Evolutionary conservation across 2,797 vertebrate species (phyloP), one percentile per base, ranked within the genome.

Genomic region (Anguilla anguilla): DNA sequence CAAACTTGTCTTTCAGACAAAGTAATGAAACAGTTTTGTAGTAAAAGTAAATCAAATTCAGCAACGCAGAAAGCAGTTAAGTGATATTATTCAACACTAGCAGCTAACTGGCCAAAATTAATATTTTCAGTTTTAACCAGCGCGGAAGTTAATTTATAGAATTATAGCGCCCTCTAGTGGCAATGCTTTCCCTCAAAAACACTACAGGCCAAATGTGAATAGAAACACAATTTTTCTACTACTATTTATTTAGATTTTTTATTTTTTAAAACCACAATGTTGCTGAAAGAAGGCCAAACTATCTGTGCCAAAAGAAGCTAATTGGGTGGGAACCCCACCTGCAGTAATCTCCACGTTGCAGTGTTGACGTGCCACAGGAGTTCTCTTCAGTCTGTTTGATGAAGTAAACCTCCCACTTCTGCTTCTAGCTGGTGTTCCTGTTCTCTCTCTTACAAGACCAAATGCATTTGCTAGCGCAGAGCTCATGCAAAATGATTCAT

Each of bases 161-260:
- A 46, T 25, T 81, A 49, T 81, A 49, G 77, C 25, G 39, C 77
- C 77, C 77, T 81, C 77, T 81, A 7, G 77, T 81, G 77, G 77
- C 1, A 25, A 6, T 22, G 19, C 0, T 81, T 25, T 9, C 22
- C 64, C 64, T n/a, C n/a, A 69, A 28, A 46, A 69, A n/a, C 64
- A 69, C 28, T 28, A 69, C 25, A 7, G 43, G 43, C 4, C 43
- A 46, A 4, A 3, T 46, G 43, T 46, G 43, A 46, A 46, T 46
- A 46, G 43, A 46, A 46, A 4, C 43, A 46, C 43, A 46, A 46
- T 46, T 46, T 6, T 69, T 69, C 64, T 69, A 28, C 25, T 15
- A 28, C 5, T n/a, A 69, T 69, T 11, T 7, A 28, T 69, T 25
- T n/a, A 1, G 1, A 69, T 11, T 28, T 28, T 6, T 19, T 64